A percentile compares a stretch with the other conserved stretches of the same genome.
phyloP scores from a whole-genome alignment of 1,140 invertebrate species.

The Ctenoplectra terminalis region DNA sequence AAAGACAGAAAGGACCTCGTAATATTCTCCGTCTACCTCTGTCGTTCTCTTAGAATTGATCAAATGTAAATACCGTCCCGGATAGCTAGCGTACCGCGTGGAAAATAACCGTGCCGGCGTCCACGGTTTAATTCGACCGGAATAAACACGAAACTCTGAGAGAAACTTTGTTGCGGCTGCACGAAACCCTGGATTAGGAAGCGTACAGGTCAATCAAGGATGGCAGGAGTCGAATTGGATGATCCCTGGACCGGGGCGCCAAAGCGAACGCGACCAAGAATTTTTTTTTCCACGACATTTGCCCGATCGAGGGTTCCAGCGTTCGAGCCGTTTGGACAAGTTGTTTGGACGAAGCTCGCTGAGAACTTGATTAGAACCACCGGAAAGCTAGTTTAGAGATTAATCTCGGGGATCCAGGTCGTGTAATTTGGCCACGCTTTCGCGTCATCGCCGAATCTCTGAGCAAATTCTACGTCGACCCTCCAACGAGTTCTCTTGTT shows the following conservation, averaged over 20 bases:
- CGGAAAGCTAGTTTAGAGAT: constrained; percentile 13
- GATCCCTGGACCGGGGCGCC: not conserved
- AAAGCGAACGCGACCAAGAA: not conserved
- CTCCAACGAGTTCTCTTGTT: not conserved
- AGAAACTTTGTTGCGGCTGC: not conserved
- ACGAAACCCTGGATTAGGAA: not conserved
- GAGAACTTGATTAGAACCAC: constrained; percentile 10
- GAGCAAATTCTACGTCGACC: constrained; percentile 14
- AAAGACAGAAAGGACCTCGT: no score
- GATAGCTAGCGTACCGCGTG: not conserved
- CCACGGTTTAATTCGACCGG: not conserved
- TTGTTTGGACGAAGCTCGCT: not conserved
- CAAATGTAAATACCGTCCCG: constrained; percentile 31
- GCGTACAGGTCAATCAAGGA: not conserved
- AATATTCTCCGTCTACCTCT: not conserved
- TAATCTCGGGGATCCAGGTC: not conserved
- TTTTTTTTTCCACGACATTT: not conserved
- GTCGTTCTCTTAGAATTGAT: constrained; percentile 19
- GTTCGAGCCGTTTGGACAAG: not conserved
- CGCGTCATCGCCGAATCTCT: not conserved
- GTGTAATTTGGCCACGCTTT: not conserved
- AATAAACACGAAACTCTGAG: constrained; percentile 14
- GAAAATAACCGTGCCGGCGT: constrained; percentile 32
- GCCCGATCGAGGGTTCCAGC: not conserved
- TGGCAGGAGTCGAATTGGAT: not conserved